These are phyloP conservation scores for Streptopelia turtur DNA, from an alignment of 2,797 vertebrate genomes.

Conservation along the genomic window DNA sequence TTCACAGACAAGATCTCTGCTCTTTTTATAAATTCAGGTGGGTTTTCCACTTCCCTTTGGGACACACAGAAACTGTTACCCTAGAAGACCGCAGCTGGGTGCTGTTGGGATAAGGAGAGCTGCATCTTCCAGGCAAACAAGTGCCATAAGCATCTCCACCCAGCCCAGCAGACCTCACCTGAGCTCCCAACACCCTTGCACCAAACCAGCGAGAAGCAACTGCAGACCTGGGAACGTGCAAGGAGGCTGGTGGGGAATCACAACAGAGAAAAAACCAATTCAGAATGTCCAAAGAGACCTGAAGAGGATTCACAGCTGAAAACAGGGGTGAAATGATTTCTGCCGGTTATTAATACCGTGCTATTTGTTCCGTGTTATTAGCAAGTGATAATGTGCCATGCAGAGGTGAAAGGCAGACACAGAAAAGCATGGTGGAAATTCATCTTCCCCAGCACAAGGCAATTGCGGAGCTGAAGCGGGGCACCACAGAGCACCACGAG, in stretches of 20 bases:
- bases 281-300: neutral
- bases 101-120: neutral
- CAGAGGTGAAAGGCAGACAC: constrained; percentile 34
- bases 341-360: neutral
- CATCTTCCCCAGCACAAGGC: neutral
- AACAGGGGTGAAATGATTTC: constrained; percentile 19
- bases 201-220: neutral
- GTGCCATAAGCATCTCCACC: neutral
- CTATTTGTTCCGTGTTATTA: constrained; percentile 30
- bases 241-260: neutral
- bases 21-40: neutral
- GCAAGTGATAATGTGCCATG: constrained; percentile 1
- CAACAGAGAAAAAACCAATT: neutral
- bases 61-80: neutral
- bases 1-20: neutral
- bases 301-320: constrained; percentile 8
- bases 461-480: neutral
- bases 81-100: neutral
- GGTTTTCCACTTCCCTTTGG: neutral
- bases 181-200: fast-evolving
- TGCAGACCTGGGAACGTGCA: neutral
- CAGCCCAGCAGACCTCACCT: neutral
- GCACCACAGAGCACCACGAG: neutral
- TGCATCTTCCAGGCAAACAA: neutral
- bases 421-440: neutral